Conservation (phyloP, 2,888 invertebrate genomes). For the Deilephila porcellus region DNA sequence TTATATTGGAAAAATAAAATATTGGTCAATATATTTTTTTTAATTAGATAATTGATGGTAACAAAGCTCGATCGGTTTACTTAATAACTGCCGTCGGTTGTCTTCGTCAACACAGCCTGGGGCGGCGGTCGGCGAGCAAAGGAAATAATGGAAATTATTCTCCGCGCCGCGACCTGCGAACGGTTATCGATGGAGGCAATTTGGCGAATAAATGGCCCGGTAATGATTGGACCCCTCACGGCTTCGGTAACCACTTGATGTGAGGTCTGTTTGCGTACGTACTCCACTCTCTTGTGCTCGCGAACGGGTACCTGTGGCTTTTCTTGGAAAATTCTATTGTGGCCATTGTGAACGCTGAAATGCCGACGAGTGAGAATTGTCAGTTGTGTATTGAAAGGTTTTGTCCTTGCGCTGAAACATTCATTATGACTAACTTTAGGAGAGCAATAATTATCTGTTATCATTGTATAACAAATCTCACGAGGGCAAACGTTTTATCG, state of each 20-base stretch:
- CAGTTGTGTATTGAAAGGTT: constrained; percentile 1
- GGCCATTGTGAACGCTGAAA: constrained; percentile 10
- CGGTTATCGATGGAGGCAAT: constrained; percentile 72
- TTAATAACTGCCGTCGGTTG: constrained; percentile 50
- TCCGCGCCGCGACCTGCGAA: constrained; percentile 61
- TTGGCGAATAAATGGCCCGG: constrained; percentile 66
- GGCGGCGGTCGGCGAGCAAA: constrained; percentile 56
- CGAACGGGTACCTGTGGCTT: constrained; percentile 33
- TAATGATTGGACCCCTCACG: constrained; percentile 45
- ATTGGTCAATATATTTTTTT: not conserved
- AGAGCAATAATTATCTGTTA: not conserved
- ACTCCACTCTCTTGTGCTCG: constrained; percentile 34
- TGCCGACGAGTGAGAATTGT: constrained; percentile 17
- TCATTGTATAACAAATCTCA: not conserved
- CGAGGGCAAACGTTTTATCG: not conserved
- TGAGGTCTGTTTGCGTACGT: constrained; percentile 47
- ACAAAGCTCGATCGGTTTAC: constrained; percentile 35
- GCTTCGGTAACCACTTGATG: constrained; percentile 46
- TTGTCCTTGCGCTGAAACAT: not conserved
- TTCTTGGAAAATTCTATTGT: constrained; percentile 29
- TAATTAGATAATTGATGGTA: constrained; percentile 13
- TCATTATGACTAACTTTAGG: not conserved
- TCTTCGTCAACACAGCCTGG: constrained; percentile 59
- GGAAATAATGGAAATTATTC: constrained; percentile 72
- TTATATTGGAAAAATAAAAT: no score